phyloP scores from a whole-genome alignment of 1,140 invertebrate genomes.

The Drosophila malerkotliana region DNA sequence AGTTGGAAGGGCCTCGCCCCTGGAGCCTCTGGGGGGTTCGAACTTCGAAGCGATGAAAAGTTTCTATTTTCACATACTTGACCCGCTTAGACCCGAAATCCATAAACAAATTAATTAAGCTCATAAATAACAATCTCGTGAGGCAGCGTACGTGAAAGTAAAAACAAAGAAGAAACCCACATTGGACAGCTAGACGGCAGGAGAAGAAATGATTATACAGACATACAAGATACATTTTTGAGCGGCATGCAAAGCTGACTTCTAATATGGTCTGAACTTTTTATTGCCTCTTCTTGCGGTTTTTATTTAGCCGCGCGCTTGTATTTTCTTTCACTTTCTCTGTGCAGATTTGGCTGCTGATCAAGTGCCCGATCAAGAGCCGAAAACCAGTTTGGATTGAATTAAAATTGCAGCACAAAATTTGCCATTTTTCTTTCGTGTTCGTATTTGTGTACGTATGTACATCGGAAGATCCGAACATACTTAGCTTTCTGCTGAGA shows the following conservation, averaged over 20 bases:
- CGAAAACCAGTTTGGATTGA: slow-evolving; percentile 74
- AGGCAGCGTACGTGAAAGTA: slow-evolving; percentile 69
- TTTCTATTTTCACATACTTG: slow-evolving; percentile 73
- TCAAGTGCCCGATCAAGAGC: slow-evolving; percentile 58
- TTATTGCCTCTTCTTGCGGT: slow-evolving; percentile 67
- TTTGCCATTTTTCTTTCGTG: slow-evolving; percentile 53
- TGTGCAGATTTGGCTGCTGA: slow-evolving; percentile 76
- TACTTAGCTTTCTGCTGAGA: slow-evolving; percentile 35
- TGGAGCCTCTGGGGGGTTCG: not conserved
- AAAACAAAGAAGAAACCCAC: slow-evolving; percentile 75
- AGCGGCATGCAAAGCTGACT: slow-evolving; percentile 71
- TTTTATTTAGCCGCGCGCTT: slow-evolving; percentile 39
- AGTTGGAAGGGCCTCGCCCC: slow-evolving; percentile 11
- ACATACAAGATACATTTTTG: slow-evolving; percentile 31
- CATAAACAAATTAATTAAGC: slow-evolving; percentile 72
- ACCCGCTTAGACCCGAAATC: slow-evolving; percentile 59
- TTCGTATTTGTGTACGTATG: not conserved
- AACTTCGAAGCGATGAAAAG: slow-evolving; percentile 24
- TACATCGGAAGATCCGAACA: too few species aligned
- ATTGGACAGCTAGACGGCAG: slow-evolving; percentile 38
- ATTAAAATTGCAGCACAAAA: slow-evolving; percentile 73
- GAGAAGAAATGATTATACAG: slow-evolving; percentile 53
- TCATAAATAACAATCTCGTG: slow-evolving; percentile 64
- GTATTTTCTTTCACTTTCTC: slow-evolving; percentile 80
- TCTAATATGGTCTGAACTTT: slow-evolving; percentile 81